These are phyloP conservation scores for Glareola pratincola DNA, from an alignment of 2,113 vertebrate species.

Conservation along the genomic window DNA sequence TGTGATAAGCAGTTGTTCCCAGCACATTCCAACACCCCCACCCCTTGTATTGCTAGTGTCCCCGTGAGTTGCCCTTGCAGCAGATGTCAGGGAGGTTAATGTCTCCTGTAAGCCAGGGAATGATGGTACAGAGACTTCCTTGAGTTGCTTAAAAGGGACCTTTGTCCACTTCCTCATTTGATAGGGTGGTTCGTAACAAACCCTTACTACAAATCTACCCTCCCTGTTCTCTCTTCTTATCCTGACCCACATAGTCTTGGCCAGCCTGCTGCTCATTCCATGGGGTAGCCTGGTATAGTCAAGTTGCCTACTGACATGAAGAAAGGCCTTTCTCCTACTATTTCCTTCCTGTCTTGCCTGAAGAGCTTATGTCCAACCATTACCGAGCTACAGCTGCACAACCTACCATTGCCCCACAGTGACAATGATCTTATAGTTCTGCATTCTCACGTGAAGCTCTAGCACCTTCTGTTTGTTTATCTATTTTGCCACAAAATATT, in stretches of 20 bases:
- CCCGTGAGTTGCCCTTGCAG: background rate
- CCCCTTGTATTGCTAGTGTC: background rate
- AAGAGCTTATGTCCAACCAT: background rate
- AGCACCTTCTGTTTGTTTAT: background rate
- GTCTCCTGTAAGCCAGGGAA: background rate
- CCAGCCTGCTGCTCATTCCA: background rate
- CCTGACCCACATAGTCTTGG: background rate
- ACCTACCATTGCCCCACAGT: background rate
- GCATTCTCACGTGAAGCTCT: accelerated
- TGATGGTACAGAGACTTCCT: background rate
- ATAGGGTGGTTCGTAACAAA: background rate
- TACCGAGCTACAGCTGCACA: background rate
- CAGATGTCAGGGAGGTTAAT: background rate
- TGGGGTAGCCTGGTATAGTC: background rate
- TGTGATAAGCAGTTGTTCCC: background rate
- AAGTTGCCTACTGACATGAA: background rate
- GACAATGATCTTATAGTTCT: background rate
- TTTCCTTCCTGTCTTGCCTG: background rate
- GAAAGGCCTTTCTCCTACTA: background rate
- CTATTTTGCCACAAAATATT: background rate
- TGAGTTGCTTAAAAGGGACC: background rate
- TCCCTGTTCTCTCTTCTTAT: background rate
- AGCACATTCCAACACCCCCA: background rate
- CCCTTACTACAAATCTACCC: background rate
- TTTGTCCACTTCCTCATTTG: background rate